These are phyloP conservation scores for Drosophila subpulchrella DNA, from an alignment of 1,140 invertebrate species.

Conservation along the genomic window DNA sequence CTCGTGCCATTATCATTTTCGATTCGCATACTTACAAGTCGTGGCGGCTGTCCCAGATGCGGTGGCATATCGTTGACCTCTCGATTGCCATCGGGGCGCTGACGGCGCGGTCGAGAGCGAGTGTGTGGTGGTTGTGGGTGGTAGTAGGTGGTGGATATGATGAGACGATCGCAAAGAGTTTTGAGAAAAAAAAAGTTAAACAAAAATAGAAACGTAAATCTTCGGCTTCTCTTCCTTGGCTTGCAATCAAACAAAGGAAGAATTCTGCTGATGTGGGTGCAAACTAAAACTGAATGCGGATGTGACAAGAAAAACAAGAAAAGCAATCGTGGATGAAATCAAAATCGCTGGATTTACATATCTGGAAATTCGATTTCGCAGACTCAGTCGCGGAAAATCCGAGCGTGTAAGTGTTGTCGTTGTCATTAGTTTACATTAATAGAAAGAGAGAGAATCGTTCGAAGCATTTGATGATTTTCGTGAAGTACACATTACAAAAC, in stretches of 20 bases:
- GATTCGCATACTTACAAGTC: constrained; percentile 76
- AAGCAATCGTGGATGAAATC: constrained; percentile 56
- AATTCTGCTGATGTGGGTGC: constrained; percentile 9
- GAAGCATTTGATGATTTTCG: constrained; percentile 81
- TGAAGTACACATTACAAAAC: constrained; percentile 50
- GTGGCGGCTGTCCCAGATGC: constrained; percentile 74
- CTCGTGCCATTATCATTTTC: constrained; percentile 60
- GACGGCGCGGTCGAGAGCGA: constrained; percentile 38
- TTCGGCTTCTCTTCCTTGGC: constrained; percentile 26
- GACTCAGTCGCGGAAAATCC: neutral
- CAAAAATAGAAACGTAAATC: constrained; percentile 72
- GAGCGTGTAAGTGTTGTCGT: neutral
- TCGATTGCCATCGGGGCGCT: constrained; percentile 79
- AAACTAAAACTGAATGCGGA: constrained; percentile 33
- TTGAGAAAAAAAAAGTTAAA: constrained; percentile 67
- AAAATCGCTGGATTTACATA: constrained; percentile 1
- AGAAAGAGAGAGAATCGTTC: constrained; percentile 21
- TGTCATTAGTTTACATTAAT: constrained; percentile 11
- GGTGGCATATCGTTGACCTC: constrained; percentile 80
- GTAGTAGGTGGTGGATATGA: constrained; percentile 76
- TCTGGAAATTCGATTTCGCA: constrained; percentile 7
- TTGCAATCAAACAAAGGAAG: constrained; percentile 31
- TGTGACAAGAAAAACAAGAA: constrained; percentile 58
- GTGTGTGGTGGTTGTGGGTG: constrained; percentile 54
- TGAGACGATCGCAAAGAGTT: constrained; percentile 76